These are phyloP conservation scores for Carcharodon carcharias DNA, from an alignment of 2,797 vertebrate genomes.

Conservation along the genomic window DNA sequence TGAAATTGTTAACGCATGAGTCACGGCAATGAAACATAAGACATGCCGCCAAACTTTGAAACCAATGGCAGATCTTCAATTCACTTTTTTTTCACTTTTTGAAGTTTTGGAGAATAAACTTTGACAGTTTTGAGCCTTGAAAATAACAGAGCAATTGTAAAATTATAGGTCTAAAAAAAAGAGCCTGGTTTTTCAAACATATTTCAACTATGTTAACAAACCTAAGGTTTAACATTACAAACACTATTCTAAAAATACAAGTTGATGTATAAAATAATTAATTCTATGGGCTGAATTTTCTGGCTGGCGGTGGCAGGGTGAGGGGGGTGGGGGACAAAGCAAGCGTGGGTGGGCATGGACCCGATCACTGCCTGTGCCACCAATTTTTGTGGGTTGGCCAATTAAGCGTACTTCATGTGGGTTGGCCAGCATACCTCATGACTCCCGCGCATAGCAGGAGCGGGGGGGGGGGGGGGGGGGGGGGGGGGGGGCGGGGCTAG, in stretches of 20 bases:
- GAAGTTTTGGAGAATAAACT: background rate
- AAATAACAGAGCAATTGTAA: background rate
- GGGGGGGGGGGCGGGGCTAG: too few species aligned
- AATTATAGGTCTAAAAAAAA: background rate
- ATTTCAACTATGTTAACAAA: background rate
- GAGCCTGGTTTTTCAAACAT: background rate
- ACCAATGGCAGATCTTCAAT: background rate
- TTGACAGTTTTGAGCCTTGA: background rate
- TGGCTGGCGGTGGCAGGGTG: too few species aligned
- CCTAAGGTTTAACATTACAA: background rate
- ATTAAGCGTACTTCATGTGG: too few species aligned
- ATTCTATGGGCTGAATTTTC: background rate
- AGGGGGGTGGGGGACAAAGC: too few species aligned
- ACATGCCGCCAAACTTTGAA: background rate
- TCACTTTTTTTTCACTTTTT: background rate
- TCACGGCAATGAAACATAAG: background rate
- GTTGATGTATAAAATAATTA: background rate
- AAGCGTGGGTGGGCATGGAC: too few species aligned
- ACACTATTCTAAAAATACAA: background rate
- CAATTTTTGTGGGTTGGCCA: too few species aligned
- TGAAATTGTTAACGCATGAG: constrained; percentile 33
- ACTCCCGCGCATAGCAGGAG: too few species aligned
- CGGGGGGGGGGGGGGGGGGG: too few species aligned
- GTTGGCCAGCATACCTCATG: too few species aligned
- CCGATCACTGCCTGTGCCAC: too few species aligned